These are phyloP conservation scores for Cladopsammia gracilis DNA, from an alignment of 64 coral and sea anemone genomes.

Conservation along the genomic window DNA sequence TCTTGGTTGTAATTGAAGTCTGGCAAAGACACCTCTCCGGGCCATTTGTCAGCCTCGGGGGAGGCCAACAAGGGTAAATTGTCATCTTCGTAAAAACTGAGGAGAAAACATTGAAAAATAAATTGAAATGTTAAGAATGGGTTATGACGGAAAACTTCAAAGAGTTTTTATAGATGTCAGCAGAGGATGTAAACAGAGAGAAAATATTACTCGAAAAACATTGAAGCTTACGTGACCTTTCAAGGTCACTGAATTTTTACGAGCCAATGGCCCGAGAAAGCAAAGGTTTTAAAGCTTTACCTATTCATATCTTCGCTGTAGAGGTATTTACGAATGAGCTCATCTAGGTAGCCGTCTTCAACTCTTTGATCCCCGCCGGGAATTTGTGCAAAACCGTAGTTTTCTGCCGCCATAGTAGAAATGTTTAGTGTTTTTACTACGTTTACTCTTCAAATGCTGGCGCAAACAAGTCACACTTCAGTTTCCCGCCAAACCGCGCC, in stretches of 20 bases:
- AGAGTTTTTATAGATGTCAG: too few relatives aligned
- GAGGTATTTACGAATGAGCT: conserved; percentile 46
- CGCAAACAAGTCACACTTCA: not conserved
- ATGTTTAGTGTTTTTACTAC: too few relatives aligned
- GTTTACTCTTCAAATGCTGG: not conserved
- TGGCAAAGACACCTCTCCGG: not conserved
- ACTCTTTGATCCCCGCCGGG: conserved; percentile 30
- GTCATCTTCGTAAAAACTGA: conserved; percentile 37
- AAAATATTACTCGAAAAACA: too few relatives aligned
- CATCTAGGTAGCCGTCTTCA: conserved; percentile 21
- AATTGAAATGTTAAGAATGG: not conserved
- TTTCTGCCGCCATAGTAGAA: not conserved
- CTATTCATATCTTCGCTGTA: conserved; percentile 26
- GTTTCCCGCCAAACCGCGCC: conserved; percentile 19
- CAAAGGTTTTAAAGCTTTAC: not conserved
- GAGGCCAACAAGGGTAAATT: not conserved
- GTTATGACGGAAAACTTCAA: not conserved
- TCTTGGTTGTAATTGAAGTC: conserved; percentile 9
- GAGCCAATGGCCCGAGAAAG: not conserved
- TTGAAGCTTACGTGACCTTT: too few relatives aligned
- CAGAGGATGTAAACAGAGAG: too few relatives aligned
- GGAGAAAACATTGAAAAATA: not conserved
- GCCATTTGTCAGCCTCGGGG: conserved; percentile 36
- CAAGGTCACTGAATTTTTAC: not conserved
- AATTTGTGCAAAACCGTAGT: not conserved